Evolutionary conservation across 2,113 vertebrate species (phyloP).

Genomic region (Laticauda laticaudata): DNA sequence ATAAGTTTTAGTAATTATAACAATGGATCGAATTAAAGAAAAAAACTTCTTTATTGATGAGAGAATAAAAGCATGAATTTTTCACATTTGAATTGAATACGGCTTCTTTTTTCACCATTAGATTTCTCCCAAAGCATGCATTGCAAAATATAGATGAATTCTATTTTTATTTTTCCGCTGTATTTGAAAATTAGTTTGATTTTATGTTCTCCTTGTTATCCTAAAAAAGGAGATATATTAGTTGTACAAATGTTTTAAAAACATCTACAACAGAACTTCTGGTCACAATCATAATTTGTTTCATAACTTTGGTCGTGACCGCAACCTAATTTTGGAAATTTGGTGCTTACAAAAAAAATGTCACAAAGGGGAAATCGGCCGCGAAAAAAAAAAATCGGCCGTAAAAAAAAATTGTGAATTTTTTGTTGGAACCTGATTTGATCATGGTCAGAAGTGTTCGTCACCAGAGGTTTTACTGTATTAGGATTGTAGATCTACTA

Average conservation of each 20-base stretch:
- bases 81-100: not conserved
- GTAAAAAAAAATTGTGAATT: no score
- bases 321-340: no score
- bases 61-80: not conserved
- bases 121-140: not conserved
- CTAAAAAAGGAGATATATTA: not conserved
- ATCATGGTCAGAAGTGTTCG: no score
- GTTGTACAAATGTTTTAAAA: not conserved
- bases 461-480: no score
- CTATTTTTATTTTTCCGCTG: not conserved
- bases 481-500: not conserved
- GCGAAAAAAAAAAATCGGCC: no score
- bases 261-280: not conserved
- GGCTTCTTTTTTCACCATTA: not conserved
- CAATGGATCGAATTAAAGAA: not conserved
- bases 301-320: no score
- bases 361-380: no score
- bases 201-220: not conserved
- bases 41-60: not conserved
- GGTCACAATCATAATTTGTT: no score
- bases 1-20: not conserved
- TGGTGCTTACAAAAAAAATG: no score
- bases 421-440: no score
- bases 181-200: not conserved
- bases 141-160: not conserved